Evolutionary conservation across 2,797 vertebrate species (phyloP).

Genomic region (Enteromius argenteus): DNA sequence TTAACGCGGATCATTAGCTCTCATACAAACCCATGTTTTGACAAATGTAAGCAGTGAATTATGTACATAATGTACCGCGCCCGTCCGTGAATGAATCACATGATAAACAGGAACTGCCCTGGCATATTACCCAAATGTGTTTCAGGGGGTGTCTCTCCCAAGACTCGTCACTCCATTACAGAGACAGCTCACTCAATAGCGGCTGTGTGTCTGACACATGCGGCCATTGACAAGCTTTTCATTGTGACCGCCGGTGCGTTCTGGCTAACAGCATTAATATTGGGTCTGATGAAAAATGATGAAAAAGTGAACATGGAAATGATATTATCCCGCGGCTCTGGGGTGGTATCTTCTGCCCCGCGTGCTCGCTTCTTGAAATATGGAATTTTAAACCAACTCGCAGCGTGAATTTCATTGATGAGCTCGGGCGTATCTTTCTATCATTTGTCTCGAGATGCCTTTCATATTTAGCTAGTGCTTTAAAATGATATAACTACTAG

Average conservation of each 20-base stretch:
- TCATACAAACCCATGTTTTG: slow-evolving; percentile 91
- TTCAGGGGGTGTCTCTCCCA: slow-evolving; percentile 64
- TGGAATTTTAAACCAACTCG: slow-evolving; percentile 37
- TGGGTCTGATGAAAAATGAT: slow-evolving; percentile 65
- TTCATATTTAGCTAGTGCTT: slow-evolving; percentile 23
- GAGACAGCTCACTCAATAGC: slow-evolving; percentile 68
- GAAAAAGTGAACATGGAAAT: slow-evolving; percentile 56
- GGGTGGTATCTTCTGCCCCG: slow-evolving; percentile 25
- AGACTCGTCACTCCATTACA: slow-evolving; percentile 75
- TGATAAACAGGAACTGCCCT: slow-evolving; percentile 87
- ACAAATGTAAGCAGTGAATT: slow-evolving; percentile 94
- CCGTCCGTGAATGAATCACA: slow-evolving; percentile 83
- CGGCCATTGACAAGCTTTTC: slow-evolving; percentile 62
- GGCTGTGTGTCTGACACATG: slow-evolving; percentile 68
- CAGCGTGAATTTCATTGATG: slow-evolving; percentile 36
- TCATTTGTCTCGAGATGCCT: slow-evolving; percentile 21
- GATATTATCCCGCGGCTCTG: slow-evolving; percentile 47
- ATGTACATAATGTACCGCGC: slow-evolving; percentile 88
- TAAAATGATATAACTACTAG: neutral
- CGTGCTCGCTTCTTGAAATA: slow-evolving; percentile 22
- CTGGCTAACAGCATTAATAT: slow-evolving; percentile 70
- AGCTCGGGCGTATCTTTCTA: slow-evolving; percentile 27
- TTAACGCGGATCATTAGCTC: slow-evolving; percentile 96
- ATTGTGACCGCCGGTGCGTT: slow-evolving; percentile 63
- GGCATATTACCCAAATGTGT: slow-evolving; percentile 78